Evolutionary conservation across 2,113 vertebrate genomes (phyloP), one percentile per base, ranked within the genome.

Genomic region (Trachemys scripta): DNA sequence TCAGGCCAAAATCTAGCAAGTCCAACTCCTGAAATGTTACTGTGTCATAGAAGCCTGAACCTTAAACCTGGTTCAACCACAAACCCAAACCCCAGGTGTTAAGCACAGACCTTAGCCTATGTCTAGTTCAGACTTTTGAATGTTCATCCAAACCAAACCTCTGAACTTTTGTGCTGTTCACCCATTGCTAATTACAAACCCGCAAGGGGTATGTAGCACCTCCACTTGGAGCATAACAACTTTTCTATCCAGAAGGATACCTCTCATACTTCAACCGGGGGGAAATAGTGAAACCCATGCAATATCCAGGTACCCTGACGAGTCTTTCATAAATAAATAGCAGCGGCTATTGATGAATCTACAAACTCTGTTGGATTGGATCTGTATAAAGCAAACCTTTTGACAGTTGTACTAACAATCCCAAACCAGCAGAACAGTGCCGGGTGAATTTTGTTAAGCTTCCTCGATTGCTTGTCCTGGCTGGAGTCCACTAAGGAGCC

Each of bases 401-500:
- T 80, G 83, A 13, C 88, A 81, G 29, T 42, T 80, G 38, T 51
- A 13, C 20, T 91, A 80, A 93, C 49, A 35, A 56, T 95, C 78
- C 94, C 85, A 51, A 1, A 3, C 16, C 57, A 49, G 54, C 5
- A 4, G 69, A 56, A 29, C 22, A 47, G 25, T 22, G 51, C 81
- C 12, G 20, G 24, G 42, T 47, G 62, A 42, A 81, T 81, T 51
- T 50, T 2, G 47, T 82, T 59, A 62, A 47, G 49, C 17, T 75
- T 42, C 38, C 89, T 59, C 57, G 50, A 80, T 82, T 85, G 57
- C 85, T 90, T 92, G 89, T 81, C 89, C 91, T 9, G 90, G 89
- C 90, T 84, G 92, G 81, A 88, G 47, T 78, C 10, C 88, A 72
- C 54, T 0, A 1, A 75, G 19, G 27, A 9, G 29, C 53, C 92